A percentile compares a stretch with the other conserved stretches of the same genome.
These are phyloP conservation scores for Scarus forsteni DNA, from an alignment of 2,797 vertebrate species.

Conservation along the genomic window DNA sequence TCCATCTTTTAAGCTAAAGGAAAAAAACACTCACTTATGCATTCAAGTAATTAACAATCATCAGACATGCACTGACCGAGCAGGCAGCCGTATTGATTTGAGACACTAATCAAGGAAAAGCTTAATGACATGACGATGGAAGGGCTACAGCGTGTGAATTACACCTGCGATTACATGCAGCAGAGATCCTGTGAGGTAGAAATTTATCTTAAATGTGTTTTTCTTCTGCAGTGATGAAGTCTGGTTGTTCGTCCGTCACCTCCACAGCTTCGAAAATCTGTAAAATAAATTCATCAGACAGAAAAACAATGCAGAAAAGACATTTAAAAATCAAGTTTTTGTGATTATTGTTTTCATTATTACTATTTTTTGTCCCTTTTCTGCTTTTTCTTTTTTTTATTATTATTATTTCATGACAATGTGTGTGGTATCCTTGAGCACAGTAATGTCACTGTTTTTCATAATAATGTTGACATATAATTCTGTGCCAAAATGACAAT, in stretches of 20 bases:
- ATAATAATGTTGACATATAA: too few species aligned
- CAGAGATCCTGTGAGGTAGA: constrained; percentile 27
- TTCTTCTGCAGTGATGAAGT: not conserved
- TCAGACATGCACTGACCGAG: constrained; percentile 60
- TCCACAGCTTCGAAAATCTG: not conserved
- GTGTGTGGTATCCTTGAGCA: too few species aligned
- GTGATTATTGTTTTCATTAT: too few species aligned
- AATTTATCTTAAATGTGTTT: constrained; percentile 9
- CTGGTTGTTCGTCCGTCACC: not conserved
- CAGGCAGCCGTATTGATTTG: constrained; percentile 67
- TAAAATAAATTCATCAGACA: not conserved
- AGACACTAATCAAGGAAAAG: constrained; percentile 61
- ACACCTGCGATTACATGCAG: constrained; percentile 52
- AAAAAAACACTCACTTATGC: constrained; percentile 54
- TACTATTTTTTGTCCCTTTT: too few species aligned
- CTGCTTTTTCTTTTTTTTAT: too few species aligned
- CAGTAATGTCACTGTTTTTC: too few species aligned
- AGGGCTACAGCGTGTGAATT: constrained; percentile 58
- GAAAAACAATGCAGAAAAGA: not conserved
- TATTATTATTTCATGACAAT: too few species aligned
- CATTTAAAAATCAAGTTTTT: not conserved
- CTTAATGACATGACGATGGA: constrained; percentile 66
- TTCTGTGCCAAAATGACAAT: too few species aligned
- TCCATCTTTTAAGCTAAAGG: constrained; percentile 5
- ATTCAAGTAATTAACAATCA: constrained; percentile 63